phyloP scores from a whole-genome alignment of 2,113 vertebrate genomes.

The Sturnus vulgaris region DNA sequence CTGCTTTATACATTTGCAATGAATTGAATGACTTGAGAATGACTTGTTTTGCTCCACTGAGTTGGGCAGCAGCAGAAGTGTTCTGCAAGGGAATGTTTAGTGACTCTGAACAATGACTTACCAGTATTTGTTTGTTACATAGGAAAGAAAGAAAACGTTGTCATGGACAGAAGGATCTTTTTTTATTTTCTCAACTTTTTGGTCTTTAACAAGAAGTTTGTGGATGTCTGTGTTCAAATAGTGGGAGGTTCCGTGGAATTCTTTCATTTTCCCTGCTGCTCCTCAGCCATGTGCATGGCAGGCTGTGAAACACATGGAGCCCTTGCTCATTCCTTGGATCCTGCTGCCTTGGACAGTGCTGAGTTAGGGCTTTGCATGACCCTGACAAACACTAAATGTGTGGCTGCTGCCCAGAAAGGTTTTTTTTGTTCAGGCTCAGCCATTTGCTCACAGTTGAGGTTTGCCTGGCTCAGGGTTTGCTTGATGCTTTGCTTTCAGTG shows the following conservation, averaged over 20 bases:
- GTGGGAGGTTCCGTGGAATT: not conserved
- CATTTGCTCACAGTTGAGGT: not conserved
- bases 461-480: not conserved
- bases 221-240: not conserved
- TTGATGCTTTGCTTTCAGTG: conserved; percentile 12
- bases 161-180: not conserved
- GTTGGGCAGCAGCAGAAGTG: not conserved
- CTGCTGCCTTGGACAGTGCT: not conserved
- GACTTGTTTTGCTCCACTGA: not conserved
- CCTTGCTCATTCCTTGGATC: not conserved
- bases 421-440: not conserved
- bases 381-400: not conserved
- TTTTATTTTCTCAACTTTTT: not conserved
- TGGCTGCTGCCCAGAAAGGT: not conserved
- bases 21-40: not conserved
- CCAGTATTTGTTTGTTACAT: not conserved
- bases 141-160: not conserved
- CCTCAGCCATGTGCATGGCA: not conserved
- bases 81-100: not conserved
- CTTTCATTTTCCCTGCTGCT: not conserved
- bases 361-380: not conserved
- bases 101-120: not conserved
- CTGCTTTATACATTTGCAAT: not conserved
- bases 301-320: not conserved
- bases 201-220: not conserved